Base-by-base conservation (phyloP, 2,113 vertebrate genomes). In the Channa argus region DNA sequence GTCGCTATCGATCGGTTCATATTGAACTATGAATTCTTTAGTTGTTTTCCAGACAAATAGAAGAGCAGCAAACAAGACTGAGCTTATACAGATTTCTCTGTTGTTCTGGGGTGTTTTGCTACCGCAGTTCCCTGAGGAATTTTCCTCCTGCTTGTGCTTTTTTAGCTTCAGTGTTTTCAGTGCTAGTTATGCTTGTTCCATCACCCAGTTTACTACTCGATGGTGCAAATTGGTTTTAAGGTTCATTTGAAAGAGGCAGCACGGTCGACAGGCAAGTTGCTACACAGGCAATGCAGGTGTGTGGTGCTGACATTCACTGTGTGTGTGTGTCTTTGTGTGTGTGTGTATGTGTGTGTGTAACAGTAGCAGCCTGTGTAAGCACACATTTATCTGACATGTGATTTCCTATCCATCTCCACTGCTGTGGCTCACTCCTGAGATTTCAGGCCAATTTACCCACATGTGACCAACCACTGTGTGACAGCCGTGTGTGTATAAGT, bases 381-480 rank as follows among this genome's bases (percentile, higher is more conserved):
- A 47, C 75, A 63, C 67, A 61, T 80, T 77, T 63, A 85, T 90
- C 54, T 68, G 78, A 78, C 79, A 67, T 83, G 79, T 77, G 76
- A 84, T 84, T 81, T 80, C 71, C 74, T 80, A 46, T 69, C 63
- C 33, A 36, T 74, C 80, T 82, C 33, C 41, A 33, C 62, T 52
- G 43, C 85, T 58, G 55, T 44, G 60, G 72, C 63, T 74, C 77
- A 70, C 77, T 73, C 63, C 70, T 58, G 47, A 82, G 82, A 83
- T 82, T 84, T 58, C 13, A 53, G 66, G 58, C 79, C 83, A 88
- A 88, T 91, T 88, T 85, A 72, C 59, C 71, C 69, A 82, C 77
- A 63, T 86, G 80, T 88, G 83, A 83, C 79, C 83, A 87, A 64
- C 76, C 77, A 82, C 80, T 89, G 84, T 86, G 83, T 86, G 86